phyloP scores from a whole-genome alignment of 2,888 invertebrate genomes.

The Meghimatium bilineatum region DNA sequence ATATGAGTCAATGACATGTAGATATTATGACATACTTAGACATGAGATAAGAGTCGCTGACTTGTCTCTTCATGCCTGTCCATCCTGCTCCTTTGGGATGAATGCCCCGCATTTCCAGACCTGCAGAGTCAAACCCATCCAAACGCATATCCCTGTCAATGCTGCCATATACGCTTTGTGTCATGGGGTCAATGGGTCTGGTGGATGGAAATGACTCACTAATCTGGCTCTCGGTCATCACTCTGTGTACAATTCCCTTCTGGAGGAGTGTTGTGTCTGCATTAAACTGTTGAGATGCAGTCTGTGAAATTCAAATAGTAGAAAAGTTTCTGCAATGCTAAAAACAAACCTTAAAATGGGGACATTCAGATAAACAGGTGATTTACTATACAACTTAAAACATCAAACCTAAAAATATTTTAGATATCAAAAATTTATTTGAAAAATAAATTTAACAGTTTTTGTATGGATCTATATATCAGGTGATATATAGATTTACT shows the following conservation, averaged over 20 bases:
- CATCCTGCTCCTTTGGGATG: not conserved
- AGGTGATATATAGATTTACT: too few relatives aligned
- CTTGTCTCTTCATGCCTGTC: conserved; percentile 35
- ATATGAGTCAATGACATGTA: too few relatives aligned
- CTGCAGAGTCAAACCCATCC: conserved; percentile 47
- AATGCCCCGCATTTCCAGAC: conserved; percentile 23
- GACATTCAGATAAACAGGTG: not conserved
- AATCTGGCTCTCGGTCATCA: conserved; percentile 65
- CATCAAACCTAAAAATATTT: too few relatives aligned
- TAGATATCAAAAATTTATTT: too few relatives aligned
- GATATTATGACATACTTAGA: conserved; percentile 33
- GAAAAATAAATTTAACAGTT: too few relatives aligned
- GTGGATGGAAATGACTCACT: conserved; percentile 59
- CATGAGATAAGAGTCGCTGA: conserved; percentile 37
- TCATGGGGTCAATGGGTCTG: conserved; percentile 66
- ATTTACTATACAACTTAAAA: not conserved
- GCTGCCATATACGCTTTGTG: conserved; percentile 73
- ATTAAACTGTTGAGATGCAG: conserved; percentile 15
- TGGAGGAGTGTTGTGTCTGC: conserved; percentile 23
- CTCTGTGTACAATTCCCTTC: conserved; percentile 46
- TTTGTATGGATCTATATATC: too few relatives aligned
- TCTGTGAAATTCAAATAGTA: not conserved
- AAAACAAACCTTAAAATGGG: not conserved
- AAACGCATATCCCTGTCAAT: conserved; percentile 67
- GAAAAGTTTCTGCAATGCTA: not conserved